Evolutionary conservation across 2,113 vertebrate species (phyloP).

Genomic region (Trichechus manatus): DNA sequence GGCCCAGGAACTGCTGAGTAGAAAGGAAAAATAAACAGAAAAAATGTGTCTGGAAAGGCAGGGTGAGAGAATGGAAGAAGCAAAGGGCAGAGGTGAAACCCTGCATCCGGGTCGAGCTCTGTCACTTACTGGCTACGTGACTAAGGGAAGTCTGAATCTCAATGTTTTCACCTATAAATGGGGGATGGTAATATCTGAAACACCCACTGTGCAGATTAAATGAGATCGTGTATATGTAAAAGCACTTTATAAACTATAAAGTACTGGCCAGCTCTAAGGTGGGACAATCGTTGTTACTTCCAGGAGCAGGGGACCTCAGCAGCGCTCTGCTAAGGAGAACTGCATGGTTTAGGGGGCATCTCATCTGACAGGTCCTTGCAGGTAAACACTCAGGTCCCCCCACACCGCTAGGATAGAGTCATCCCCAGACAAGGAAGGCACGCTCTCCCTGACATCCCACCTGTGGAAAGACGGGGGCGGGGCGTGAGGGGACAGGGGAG

Average conservation of each 20-base stretch:
- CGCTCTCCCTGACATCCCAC: not conserved
- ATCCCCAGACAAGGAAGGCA: not conserved
- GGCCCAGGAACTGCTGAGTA: not conserved
- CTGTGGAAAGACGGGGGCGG: not conserved
- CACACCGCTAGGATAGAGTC: not conserved
- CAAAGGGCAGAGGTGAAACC: not conserved
- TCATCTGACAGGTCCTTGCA: not conserved
- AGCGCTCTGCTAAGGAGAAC: not conserved
- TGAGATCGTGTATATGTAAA: not conserved
- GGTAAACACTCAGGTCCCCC: not conserved
- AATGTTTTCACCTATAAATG: not conserved
- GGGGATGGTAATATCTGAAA: not conserved
- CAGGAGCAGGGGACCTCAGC: not conserved
- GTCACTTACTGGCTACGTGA: not conserved
- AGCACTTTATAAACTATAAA: too few relatives aligned
- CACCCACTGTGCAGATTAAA: not conserved
- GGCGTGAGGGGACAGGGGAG: accelerated
- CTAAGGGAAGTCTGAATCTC: not conserved
- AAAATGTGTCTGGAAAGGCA: not conserved
- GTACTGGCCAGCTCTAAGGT: accelerated
- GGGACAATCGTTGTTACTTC: too few relatives aligned
- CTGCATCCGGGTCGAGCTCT: too few relatives aligned
- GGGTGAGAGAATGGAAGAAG: not conserved
- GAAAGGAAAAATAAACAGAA: not conserved
- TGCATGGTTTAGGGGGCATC: not conserved